Evolutionary conservation across 2,113 vertebrate genomes (phyloP).

Genomic region (Dasyprocta punctata): DNA sequence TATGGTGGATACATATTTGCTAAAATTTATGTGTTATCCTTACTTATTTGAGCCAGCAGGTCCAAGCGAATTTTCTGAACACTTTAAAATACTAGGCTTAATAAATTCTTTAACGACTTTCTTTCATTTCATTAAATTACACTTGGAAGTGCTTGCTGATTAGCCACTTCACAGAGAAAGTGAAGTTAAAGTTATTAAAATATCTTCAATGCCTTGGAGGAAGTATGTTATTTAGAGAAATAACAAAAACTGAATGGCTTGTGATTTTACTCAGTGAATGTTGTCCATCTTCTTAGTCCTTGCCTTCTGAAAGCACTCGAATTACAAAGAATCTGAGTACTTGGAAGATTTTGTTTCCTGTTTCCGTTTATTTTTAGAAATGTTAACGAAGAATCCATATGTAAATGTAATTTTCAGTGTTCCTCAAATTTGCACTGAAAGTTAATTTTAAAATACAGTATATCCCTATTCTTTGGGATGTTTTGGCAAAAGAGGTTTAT

Average conservation of each 20-base stretch:
- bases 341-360: constrained; percentile 45
- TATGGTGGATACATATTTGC: background rate
- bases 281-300: background rate
- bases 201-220: constrained; percentile 60
- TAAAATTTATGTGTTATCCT: constrained; percentile 3
- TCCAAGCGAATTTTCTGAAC: constrained; percentile 18
- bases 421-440: constrained; percentile 3
- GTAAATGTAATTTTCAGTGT: constrained; percentile 16
- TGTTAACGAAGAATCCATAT: background rate
- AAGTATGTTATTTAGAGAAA: constrained; percentile 68
- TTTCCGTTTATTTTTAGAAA: constrained; percentile 48
- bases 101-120: constrained; percentile 73
- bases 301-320: background rate
- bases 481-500: background rate
- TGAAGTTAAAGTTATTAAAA: constrained; percentile 73
- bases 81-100: constrained; percentile 62
- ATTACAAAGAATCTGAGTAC: background rate
- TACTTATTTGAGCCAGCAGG: constrained; percentile 51
- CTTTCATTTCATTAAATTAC: constrained; percentile 75
- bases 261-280: constrained; percentile 62
- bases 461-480: background rate
- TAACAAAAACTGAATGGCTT: constrained; percentile 72
- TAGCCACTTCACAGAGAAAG: constrained; percentile 71
- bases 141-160: constrained; percentile 74
- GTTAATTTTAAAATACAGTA: constrained; percentile 44